Evolutionary conservation across 2,888 invertebrate species (phyloP).

Genomic region (Gari tellinella): DNA sequence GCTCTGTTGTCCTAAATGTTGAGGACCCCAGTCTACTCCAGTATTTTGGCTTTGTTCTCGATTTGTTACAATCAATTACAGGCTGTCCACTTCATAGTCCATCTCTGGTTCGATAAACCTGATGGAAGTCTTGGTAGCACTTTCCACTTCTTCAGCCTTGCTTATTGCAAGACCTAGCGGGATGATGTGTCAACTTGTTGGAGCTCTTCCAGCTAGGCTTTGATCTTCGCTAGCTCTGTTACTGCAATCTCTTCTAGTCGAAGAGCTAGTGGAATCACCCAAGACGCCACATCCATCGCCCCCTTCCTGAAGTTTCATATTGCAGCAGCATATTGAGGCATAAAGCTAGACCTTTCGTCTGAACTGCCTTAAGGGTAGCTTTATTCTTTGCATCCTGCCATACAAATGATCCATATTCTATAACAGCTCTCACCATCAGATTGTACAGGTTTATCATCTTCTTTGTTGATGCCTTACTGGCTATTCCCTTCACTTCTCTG

Average conservation of each 20-base stretch:
- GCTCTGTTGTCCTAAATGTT: too few relatives aligned
- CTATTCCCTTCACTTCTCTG: too few relatives aligned
- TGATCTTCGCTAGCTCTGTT: conserved; percentile 10
- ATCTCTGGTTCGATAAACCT: too few relatives aligned
- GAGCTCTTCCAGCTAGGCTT: too few relatives aligned
- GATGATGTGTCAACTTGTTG: too few relatives aligned
- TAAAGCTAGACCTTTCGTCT: conserved; percentile 9
- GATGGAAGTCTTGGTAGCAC: too few relatives aligned
- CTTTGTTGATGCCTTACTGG: too few relatives aligned
- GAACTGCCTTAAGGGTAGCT: neutral
- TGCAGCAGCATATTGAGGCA: conserved; percentile 17
- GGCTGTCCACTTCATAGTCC: neutral
- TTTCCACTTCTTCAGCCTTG: neutral
- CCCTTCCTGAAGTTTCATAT: conserved; percentile 10
- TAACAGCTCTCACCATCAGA: neutral
- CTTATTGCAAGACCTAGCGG: neutral
- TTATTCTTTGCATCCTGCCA: neutral
- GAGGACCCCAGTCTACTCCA: too few relatives aligned
- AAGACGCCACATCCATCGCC: conserved; percentile 16
- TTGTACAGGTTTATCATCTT: too few relatives aligned
- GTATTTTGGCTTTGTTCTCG: neutral
- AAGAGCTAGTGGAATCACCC: conserved; percentile 11
- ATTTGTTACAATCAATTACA: too few relatives aligned
- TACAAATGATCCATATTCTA: neutral
- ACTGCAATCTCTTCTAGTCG: conserved; percentile 14